A percentile compares a stretch with the other conserved stretches of the same genome.
Evolutionary conservation across 1,140 invertebrate genomes (phyloP).

Genomic region (Monomorium pharaonis): DNA sequence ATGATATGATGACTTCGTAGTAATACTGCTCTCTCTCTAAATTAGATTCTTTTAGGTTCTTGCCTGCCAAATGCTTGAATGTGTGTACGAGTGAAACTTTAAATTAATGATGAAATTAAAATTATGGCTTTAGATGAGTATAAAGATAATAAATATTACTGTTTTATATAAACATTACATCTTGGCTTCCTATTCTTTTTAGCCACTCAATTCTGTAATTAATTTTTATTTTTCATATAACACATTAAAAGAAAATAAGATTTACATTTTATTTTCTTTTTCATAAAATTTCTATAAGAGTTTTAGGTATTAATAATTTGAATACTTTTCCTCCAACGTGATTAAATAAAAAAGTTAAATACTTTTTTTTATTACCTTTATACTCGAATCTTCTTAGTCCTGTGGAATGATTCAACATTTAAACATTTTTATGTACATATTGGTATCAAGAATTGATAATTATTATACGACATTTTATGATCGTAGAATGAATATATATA

Average conservation of each 20-base stretch:
- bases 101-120: constrained; percentile 76
- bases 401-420: constrained; percentile 3
- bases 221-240: not conserved
- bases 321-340: not conserved
- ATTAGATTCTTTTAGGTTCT: constrained; percentile 78
- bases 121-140: constrained; percentile 81
- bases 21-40: constrained; percentile 78
- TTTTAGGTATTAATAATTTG: constrained; percentile 19
- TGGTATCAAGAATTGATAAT: constrained; percentile 40
- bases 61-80: constrained; percentile 83
- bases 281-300: not conserved
- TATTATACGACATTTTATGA: constrained; percentile 50
- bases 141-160: constrained; percentile 79
- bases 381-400: constrained; percentile 55
- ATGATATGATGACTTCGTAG: constrained; percentile 93
- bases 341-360: not conserved
- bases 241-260: constrained; percentile 3
- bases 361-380: constrained; percentile 69
- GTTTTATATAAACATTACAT: constrained; percentile 77
- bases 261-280: constrained; percentile 20
- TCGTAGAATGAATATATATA: constrained; percentile 27
- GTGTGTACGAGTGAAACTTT: constrained; percentile 75
- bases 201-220: not conserved
- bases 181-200: constrained; percentile 75
- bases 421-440: constrained; percentile 49